A percentile compares a stretch with the other conserved stretches of the same genome.
Evolutionary conservation across 2,797 vertebrate genomes (phyloP).

Genomic region (Channallabes apus): DNA sequence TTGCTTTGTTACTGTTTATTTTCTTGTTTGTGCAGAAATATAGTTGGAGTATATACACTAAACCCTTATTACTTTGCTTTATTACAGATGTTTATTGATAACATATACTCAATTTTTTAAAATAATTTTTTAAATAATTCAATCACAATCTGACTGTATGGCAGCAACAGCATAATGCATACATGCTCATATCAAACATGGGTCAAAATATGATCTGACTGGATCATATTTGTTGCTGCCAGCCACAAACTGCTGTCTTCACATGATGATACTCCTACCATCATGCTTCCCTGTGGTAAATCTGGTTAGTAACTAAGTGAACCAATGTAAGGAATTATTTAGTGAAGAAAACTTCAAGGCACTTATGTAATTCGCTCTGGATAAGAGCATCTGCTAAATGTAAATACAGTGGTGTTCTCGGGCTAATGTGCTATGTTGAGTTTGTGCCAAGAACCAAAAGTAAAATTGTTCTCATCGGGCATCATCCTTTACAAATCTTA

Average conservation of each 20-base stretch:
- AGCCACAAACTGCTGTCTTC: not conserved
- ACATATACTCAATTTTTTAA: too few species aligned
- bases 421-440: not conserved
- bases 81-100: not conserved
- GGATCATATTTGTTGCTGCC: not conserved
- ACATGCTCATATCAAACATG: too few species aligned
- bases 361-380: too few species aligned
- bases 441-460: not conserved
- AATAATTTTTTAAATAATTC: too few species aligned
- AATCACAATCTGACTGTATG: too few species aligned
- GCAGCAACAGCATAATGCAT: too few species aligned
- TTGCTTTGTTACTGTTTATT: not conserved
- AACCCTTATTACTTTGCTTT: not conserved
- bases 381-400: too few species aligned
- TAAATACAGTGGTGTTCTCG: not conserved
- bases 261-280: not conserved
- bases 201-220: not conserved
- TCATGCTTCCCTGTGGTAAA: not conserved
- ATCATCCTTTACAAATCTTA: too few species aligned
- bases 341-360: too few species aligned
- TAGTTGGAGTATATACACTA: not conserved
- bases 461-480: not conserved
- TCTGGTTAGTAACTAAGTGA: too few species aligned
- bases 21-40: not conserved
- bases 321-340: too few species aligned